Base-by-base conservation (phyloP, 2,113 vertebrate species). In the human region DNA sequence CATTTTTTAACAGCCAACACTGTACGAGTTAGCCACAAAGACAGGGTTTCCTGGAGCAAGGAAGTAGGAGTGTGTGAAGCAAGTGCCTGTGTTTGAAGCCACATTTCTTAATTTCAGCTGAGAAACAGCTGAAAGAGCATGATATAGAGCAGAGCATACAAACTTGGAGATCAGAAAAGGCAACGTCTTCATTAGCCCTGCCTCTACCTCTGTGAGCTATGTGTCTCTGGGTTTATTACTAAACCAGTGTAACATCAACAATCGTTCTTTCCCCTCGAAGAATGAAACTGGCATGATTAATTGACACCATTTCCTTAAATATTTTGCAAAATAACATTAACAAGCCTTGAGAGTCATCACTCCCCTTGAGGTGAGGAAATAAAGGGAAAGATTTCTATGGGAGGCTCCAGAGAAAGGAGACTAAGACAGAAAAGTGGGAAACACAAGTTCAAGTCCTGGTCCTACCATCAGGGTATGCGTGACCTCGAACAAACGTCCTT, bases 1-100 rank as follows among this genome's bases (percentile, higher is more conserved):
- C 79, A n/a, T 96, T 92, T 97, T 89, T 85, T 89, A 97, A 96
- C 59, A 96, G 90, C 82, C n/a, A 16, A 13, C 43, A 38, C 8
- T 50, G 38, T 73, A 11, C 75, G 82, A 93, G 59, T 75, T 73
- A 78, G 66, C n/a, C 89, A 94, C 59, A 76, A 25, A 93, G 48
- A 88, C 0, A 45, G 85, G 73, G 70, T 84, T 91, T 97, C 96
- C 72, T 89, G 27, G 83, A 95, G 76, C 91, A 93, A 50, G 48
- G 61, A 89, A 89, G 57, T 70, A 85, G 79, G 80, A 68, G 48
- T 75, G 45, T 88, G 55, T 96, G 90, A 96, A 95, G 89, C 52
- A 64, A 97, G 59, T 14, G 48, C 12, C 11, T 88, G 40, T 90
- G 22, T 90, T 55, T 70, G 59, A 96, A 98, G 32, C 22, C 66